Evolutionary conservation across 2,888 invertebrate genomes (phyloP), one percentile per base, ranked within the genome.

Genomic region (Nemoura dubitans): DNA sequence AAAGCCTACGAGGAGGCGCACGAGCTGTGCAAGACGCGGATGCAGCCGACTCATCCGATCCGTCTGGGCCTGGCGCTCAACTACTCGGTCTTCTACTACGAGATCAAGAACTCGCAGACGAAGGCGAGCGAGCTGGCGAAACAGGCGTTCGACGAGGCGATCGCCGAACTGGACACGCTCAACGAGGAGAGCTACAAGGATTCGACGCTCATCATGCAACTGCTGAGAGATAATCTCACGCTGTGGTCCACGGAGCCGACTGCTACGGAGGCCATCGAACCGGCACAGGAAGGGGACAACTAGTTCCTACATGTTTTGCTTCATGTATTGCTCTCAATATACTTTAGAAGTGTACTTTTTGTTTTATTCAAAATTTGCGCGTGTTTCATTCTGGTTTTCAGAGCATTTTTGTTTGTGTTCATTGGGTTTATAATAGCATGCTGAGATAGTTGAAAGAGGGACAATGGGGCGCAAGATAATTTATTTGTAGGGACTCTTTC

Each of bases 101-200:
- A 99, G 97, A 99, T 99, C 93, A 96, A 98, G 94, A 99, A 98
- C 95, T 97, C 98, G 92, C 99, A 99, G 92, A 98, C 98, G 93
- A 95, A 98, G 93, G 99, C 99, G 93, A 99, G 99, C 94, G 98
- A 98, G 94, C 96, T 99, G 94, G 99, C 99, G 91, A 99, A 99
- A 95, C 97, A 98, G 99, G 99, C 99, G 90, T 99, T 99, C 94
- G 99, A 99, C 94, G 99, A 99, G 92, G 99, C 99, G 93, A 99
- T 99, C 94, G 99, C 99, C 91, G 98, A 99, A 94, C 94, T 99
- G 94, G 99, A 99, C 94, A 98, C 99, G 92, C 94, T 99, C 92
- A 99, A 99, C 93, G 99, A 99, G 94, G 99, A 99, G 94, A 98
- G 98, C 92, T 99, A 99, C 96, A 99, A 99, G 95, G 99, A 99